A percentile compares a stretch with the other conserved stretches of the same genome.
Conservation (phyloP, 2,797 vertebrate genomes). For the Antennarius maculatus region DNA sequence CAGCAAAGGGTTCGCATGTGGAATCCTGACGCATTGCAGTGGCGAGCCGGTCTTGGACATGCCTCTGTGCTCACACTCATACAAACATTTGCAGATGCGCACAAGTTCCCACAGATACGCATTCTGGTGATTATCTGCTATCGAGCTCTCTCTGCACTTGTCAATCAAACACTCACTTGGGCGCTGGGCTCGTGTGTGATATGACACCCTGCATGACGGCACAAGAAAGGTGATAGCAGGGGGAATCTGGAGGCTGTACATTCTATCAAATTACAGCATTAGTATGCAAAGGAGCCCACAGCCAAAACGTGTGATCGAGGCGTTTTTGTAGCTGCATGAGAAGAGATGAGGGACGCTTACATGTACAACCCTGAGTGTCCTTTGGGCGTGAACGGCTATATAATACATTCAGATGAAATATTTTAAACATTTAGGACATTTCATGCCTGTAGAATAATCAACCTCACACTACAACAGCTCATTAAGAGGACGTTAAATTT, state of each 20-base stretch:
- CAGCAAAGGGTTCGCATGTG: constrained; percentile 38
- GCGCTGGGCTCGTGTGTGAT: constrained; percentile 29
- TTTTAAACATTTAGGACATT: constrained; percentile 12
- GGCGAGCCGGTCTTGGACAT: constrained; percentile 30
- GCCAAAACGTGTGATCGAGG: constrained; percentile 38
- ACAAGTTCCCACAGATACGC: constrained; percentile 14
- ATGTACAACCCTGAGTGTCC: constrained; percentile 5
- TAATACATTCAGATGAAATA: constrained; percentile 18
- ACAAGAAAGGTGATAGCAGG: constrained; percentile 49
- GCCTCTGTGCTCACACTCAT: constrained; percentile 3
- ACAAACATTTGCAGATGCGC: neutral
- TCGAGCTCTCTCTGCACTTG: constrained; percentile 14
- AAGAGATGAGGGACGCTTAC: constrained; percentile 39
- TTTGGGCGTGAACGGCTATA: constrained; percentile 2
- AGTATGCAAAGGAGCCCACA: constrained; percentile 50
- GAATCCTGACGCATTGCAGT: constrained; percentile 57
- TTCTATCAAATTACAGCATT: constrained; percentile 46
- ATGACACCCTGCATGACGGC: constrained; percentile 53
- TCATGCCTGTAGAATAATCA: neutral
- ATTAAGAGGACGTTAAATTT: neutral
- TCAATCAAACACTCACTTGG: constrained; percentile 21
- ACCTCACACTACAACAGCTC: neutral
- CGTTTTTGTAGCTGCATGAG: constrained; percentile 26
- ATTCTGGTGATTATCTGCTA: constrained; percentile 20
- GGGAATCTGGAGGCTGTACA: constrained; percentile 37